Evolutionary conservation across 2,113 vertebrate species (phyloP), one percentile per base, ranked within the genome.

Genomic region (Boleophthalmus pectinirostris): DNA sequence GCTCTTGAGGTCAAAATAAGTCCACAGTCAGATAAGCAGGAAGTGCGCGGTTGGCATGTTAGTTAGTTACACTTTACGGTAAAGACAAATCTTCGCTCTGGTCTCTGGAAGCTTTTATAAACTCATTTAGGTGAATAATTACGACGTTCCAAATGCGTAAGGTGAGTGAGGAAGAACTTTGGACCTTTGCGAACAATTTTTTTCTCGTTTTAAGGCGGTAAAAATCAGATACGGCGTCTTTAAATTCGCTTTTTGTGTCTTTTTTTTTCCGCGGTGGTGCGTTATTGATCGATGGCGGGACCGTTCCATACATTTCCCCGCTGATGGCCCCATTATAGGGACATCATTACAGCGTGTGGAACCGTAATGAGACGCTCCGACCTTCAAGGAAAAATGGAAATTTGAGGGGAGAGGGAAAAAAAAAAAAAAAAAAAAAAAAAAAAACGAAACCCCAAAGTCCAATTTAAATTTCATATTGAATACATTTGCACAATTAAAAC

Each of bases 391-490:
- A 11, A 45, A 66, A n/a, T 61, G 35, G 9, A 6, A 64, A 78
- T 65, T 14, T 33, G 25, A 69, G 54, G 29, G 2, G 29, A 29
- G 29, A n/a, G n/a, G n/a, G n/a, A n/a, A n/a, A n/a, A n/a, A n/a
- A n/a, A n/a, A n/a, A n/a, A n/a, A n/a, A n/a, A n/a, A n/a, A n/a
- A n/a, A n/a, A n/a, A n/a, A n/a, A n/a, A 54, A 45, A 72, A 61
- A 70, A 67, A 15, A 12, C n/a, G 25, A 70, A 64, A 51, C 14
- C 29, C 23, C 5, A 53, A 75, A 74, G 49, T 53, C 24, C 20
- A n/a, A n/a, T 68, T 71, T 79, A 23, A 43, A 70, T 72, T 85
- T 74, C 58, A 69, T 10, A 67, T 60, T 0, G 11, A 77, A 75
- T 64, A 64, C 20, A 64, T 38, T 64, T 64, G 20, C 33, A 64